A percentile compares a stretch with the other conserved stretches of the same genome.
These are phyloP conservation scores for Hemicordylus capensis DNA, from an alignment of 2,113 vertebrate genomes.

Conservation along the genomic window DNA sequence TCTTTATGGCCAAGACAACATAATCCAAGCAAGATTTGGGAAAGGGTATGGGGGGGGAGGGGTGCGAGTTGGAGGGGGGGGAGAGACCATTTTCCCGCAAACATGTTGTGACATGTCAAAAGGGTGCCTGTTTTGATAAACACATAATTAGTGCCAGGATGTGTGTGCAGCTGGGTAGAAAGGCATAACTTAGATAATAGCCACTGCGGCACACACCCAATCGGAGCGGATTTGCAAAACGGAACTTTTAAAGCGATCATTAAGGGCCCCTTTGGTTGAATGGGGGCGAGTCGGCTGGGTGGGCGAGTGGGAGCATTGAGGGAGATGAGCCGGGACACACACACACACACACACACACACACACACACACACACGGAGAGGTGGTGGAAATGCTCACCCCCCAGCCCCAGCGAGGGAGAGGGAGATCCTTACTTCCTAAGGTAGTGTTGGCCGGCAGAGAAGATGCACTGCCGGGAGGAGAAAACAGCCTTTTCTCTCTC, in stretches of 20 bases:
- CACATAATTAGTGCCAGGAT: constrained; percentile 45
- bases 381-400: not conserved
- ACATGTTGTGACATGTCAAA: constrained; percentile 46
- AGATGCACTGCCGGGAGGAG: not conserved
- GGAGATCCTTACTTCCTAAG: not conserved
- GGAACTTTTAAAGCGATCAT: constrained; percentile 1
- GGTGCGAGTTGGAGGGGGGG: not conserved
- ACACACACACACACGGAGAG: no score
- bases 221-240: not conserved
- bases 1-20: not conserved
- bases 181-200: not conserved
- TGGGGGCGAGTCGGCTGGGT: not conserved
- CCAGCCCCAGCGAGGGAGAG: not conserved
- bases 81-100: not conserved
- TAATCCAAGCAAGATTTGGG: not conserved
- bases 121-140: constrained; percentile 48
- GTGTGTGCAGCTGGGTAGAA: constrained; percentile 26
- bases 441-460: not conserved
- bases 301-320: not conserved
- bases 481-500: not conserved
- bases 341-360: not conserved
- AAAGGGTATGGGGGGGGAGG: no score
- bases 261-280: not conserved
- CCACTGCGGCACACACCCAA: not conserved
- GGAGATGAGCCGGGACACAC: not conserved